Evolutionary conservation across 1,140 invertebrate species (phyloP), one percentile per base, ranked within the genome.

Genomic region (Scaptomyza graminum): DNA sequence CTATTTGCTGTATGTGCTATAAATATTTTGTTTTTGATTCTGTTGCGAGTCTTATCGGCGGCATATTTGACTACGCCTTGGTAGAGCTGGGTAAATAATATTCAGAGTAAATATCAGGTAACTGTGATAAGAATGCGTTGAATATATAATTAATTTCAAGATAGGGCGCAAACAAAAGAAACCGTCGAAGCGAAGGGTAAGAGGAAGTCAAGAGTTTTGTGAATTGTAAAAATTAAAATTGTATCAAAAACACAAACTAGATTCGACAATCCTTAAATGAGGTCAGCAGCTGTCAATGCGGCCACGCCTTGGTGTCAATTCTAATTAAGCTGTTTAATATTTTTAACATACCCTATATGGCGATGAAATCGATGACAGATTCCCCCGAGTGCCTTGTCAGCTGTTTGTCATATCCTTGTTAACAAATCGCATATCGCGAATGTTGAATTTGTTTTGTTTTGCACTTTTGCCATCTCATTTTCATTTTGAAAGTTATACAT

Each of bases 351-450:
- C 57, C 74, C 63, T 67, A 59, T 66, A 63, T 5, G 34, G n/a
- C 25, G 15, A 47, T 28, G 22, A n/a, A 41, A 28, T 65, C 37
- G 60, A 51, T 84, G 81, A 63, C 76, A 76, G 31, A 34, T 34
- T 84, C 76, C 76, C 81, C 63, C 49, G 73, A 69, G 76, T 59
- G 55, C 50, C 9, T 56, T 65, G 61, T 71, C 59, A 64, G 12
- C 50, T 76, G 79, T 74, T 63, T 72, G 71, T 55, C 34, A 65
- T 70, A 85, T 85, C 81, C 81, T 87, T 87, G 82, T 81, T 70
- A 39, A 74, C 52, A 54, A 69, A 44, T 37, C 51, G 34, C 18
- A 46, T 74, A 12, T 11, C 28, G 28, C 18, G 18, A 22, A 22
- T 18, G 18, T 18, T 18, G 3, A 22, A 22, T 22, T 47, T 1